Evolutionary conservation across 2,888 invertebrate species (phyloP).

Genomic region (Balanococcus diminutus): DNA sequence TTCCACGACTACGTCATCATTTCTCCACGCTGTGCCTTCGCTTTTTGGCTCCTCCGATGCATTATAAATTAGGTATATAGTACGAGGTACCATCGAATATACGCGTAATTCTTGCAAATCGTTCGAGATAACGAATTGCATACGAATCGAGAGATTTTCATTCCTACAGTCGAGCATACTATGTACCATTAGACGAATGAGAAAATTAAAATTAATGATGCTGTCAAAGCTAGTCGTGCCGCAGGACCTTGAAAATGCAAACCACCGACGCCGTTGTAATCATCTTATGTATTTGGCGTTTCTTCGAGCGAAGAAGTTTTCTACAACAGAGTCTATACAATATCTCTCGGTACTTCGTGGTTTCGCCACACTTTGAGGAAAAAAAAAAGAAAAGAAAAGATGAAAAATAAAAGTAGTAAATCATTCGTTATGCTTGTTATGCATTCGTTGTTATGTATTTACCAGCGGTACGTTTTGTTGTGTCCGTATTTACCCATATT

Average conservation of each 20-base stretch:
- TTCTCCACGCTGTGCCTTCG: neutral
- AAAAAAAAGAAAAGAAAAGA: neutral
- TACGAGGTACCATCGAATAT: neutral
- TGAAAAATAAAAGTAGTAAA: neutral
- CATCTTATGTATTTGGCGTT: neutral
- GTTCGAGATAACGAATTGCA: neutral
- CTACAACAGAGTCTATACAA: too few relatives aligned
- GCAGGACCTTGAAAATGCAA: constrained; percentile 13
- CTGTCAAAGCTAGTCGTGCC: constrained; percentile 11
- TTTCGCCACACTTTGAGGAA: neutral
- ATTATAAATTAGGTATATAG: constrained; percentile 1
- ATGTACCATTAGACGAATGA: neutral
- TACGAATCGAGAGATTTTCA: neutral
- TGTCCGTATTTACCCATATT: neutral
- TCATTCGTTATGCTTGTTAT: neutral
- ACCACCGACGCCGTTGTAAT: neutral
- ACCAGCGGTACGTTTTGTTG: neutral
- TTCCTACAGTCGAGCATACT: neutral
- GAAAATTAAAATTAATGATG: constrained; percentile 38
- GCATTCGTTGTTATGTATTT: neutral
- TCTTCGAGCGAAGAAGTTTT: neutral
- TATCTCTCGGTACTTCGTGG: neutral
- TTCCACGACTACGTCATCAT: neutral
- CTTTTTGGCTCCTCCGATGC: neutral
- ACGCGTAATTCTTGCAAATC: neutral